These are phyloP conservation scores for Delichon dasypus DNA, from an alignment of 2,797 vertebrate genomes.

Conservation along the genomic window DNA sequence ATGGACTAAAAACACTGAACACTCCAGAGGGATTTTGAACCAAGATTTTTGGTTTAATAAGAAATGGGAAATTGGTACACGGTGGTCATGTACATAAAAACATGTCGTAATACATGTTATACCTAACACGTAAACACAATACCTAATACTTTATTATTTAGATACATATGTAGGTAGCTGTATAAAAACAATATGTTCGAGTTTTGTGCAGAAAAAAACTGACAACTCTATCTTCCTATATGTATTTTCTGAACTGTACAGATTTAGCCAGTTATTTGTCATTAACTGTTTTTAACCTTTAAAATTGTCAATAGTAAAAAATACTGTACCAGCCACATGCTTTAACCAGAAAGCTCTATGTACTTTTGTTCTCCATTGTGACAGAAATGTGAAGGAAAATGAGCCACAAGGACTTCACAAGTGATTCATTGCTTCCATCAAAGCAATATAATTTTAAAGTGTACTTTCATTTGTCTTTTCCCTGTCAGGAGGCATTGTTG, in stretches of 20 bases:
- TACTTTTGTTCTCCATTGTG: background rate
- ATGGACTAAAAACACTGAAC: background rate
- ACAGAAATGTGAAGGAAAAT: background rate
- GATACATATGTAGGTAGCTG: background rate
- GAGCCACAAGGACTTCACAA: background rate
- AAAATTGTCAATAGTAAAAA: background rate
- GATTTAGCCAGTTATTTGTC: background rate
- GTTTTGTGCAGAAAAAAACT: background rate
- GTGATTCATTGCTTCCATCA: conserved; percentile 9
- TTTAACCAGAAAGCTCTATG: background rate
- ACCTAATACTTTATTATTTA: background rate
- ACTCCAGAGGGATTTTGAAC: background rate
- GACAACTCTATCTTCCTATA: background rate
- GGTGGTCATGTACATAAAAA: background rate
- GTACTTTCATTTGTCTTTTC: conserved; percentile 17
- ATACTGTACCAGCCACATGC: background rate
- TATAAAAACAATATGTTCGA: background rate
- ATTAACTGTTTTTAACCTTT: background rate
- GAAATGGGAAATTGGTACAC: background rate
- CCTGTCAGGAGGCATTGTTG: conserved; percentile 91
- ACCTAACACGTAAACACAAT: background rate
- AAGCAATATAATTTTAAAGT: background rate
- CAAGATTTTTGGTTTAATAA: background rate
- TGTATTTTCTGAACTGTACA: background rate
- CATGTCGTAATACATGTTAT: background rate